phyloP scores from a whole-genome alignment of 2,113 vertebrate genomes.

The Lamprotornis superbus region DNA sequence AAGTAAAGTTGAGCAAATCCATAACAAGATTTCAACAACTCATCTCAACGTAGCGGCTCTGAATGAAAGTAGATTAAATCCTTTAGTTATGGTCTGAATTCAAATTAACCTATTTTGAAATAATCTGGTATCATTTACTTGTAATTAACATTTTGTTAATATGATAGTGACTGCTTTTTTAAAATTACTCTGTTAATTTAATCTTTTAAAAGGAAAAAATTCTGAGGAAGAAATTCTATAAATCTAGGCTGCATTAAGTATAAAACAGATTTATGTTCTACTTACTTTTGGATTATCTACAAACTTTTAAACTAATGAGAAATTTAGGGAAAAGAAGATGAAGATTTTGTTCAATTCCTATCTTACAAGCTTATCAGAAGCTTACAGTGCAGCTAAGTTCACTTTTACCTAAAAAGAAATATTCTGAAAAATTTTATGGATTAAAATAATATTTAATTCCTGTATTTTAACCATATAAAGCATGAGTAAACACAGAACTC shows the following conservation, averaged over 20 bases:
- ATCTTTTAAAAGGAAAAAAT: neutral
- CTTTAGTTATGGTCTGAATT: neutral
- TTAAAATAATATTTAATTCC: neutral
- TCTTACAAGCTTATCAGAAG: neutral
- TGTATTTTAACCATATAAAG: neutral
- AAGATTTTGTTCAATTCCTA: neutral
- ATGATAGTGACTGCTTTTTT: neutral
- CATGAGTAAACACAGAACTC: neutral
- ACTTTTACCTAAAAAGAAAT: neutral
- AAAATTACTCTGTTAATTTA: neutral
- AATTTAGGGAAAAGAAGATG: neutral
- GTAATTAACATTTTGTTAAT: neutral
- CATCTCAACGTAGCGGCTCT: neutral
- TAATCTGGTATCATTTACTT: neutral
- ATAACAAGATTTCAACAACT: neutral
- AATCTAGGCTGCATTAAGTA: neutral
- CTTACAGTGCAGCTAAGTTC: rapidly evolving
- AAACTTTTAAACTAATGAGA: neutral
- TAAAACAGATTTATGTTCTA: neutral
- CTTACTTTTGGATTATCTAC: neutral
- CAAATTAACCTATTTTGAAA: neutral
- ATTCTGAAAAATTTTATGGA: neutral
- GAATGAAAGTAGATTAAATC: neutral
- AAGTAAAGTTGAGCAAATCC: neutral
- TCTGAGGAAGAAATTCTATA: neutral